Base-by-base conservation (phyloP, 2,888 invertebrate genomes). In the Heliconius erato region DNA sequence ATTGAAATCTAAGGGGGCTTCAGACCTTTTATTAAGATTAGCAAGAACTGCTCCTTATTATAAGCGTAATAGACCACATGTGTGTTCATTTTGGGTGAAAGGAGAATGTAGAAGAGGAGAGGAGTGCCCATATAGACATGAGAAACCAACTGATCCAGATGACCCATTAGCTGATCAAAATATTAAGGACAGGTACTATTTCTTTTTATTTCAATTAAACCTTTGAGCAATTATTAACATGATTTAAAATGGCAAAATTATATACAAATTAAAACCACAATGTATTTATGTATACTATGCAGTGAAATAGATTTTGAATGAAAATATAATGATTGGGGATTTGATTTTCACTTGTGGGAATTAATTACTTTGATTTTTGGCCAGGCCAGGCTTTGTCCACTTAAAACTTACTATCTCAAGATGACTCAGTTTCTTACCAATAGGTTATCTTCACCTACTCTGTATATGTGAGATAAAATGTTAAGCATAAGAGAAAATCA, bases 31-130 rank as follows among this genome's bases (percentile, higher is more conserved):
- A 83, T 96, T 98, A 94, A 98, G 99, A 87, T 95, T 99, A 87
- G 99, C 99, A 0, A 96, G 99, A 79, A 99, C 99, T 7, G 98
- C 98, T 72, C 99, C 99, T 0, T 99, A 99, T 92, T 99, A 99
- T 92, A 99, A 99, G 91, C 96, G 99, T 81, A 99, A 99, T 90
- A 96, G 99, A 87, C 99, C 99, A 0, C 99, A 99, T 93, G 99
- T 99, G 79, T 99, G 99, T 92, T 99, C 99, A 0, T 99, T 99
- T 94, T 99, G 99, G 98, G 99, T 99, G n/a, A 99, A 99, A 96
- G 99, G 99, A 3, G 99, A 99, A 92, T 99, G 99, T 91, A 97
- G 98, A 89, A 96, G 99, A 92, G 99, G 99, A 28, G 99, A 99
- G 92, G 99, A 99, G 91, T 99, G 99, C 92, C 99, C 99, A 0